Evolutionary conservation across 1,140 invertebrate genomes (phyloP), one percentile per base, ranked within the genome.

Genomic region (Zelostemma sp.): DNA sequence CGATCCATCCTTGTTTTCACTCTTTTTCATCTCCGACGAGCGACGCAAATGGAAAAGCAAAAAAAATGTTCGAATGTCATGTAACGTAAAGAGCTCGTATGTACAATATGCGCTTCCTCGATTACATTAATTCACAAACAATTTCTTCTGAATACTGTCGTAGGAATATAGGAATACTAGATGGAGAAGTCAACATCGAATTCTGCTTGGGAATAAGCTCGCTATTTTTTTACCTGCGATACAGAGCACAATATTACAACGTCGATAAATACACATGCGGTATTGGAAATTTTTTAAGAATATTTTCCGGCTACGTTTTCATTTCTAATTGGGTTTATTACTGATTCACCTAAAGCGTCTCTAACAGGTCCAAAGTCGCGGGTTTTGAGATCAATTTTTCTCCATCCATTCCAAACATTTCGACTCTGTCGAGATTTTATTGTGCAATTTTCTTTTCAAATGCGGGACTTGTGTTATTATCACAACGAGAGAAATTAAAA

Each of bases 241-340:
- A 31, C 28, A 31, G 5, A 11, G 28, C 28, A 31, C 28, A 31
- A 11, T 11, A 38, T 3, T 38, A n/a, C 3, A 3, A 38, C 35
- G 35, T 38, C 35, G 35, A 38, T 38, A 38, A 38, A 38, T 38
- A 38, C 35, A 38, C n/a, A n/a, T 38, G 35, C 12, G 21, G 21
- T 8, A 25, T 25, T 25, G 21, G 21, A 8, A 25, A 25, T 25
- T 25, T 25, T 4, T 25, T 25, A n/a, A n/a, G n/a, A n/a, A n/a
- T n/a, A n/a, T n/a, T n/a, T n/a, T n/a, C n/a, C n/a, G n/a, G n/a
- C n/a, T n/a, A n/a, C n/a, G n/a, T n/a, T 25, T 25, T 25, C 8
- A 8, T 8, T 4, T 4, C 21, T 25, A 25, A 25, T 25, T 25
- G 21, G 21, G 8, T 25, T n/a, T n/a, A 25, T 25, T 25, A 25